A percentile compares a stretch with the other conserved stretches of the same genome.
These are phyloP conservation scores for Chesias legatella DNA, from an alignment of 2,888 invertebrate species.

Conservation along the genomic window DNA sequence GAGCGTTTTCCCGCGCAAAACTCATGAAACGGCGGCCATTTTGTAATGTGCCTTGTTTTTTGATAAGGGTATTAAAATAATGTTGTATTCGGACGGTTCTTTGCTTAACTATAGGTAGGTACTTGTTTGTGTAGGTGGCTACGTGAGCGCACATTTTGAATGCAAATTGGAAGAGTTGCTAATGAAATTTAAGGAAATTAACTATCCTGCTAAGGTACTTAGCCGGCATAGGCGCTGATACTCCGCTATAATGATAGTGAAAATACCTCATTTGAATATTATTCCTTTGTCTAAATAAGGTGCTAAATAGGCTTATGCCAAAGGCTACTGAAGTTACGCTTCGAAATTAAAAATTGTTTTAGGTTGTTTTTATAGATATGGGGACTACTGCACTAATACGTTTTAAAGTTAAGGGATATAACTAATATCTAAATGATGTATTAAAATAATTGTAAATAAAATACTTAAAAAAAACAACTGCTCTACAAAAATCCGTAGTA, in stretches of 20 bases:
- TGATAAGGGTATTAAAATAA: constrained; percentile 80
- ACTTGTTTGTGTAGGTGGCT: constrained; percentile 59
- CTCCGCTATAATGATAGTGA: constrained; percentile 30
- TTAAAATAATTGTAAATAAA: too few species aligned
- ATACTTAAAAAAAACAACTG: neutral
- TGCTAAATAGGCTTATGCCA: constrained; percentile 22
- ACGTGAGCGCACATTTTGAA: constrained; percentile 72
- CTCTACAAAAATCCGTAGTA: constrained; percentile 11
- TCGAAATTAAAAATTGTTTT: constrained; percentile 9
- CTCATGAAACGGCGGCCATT: constrained; percentile 77
- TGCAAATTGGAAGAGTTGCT: constrained; percentile 68
- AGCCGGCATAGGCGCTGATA: constrained; percentile 30
- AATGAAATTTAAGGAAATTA: constrained; percentile 63
- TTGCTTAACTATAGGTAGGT: constrained; percentile 51
- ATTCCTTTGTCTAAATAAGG: constrained; percentile 33
- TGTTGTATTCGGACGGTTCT: constrained; percentile 67
- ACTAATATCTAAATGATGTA: too few species aligned
- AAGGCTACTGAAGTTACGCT: constrained; percentile 19
- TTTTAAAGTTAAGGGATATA: too few species aligned
- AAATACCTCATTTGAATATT: constrained; percentile 33
- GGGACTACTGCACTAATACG: too few species aligned
- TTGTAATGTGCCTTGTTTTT: constrained; percentile 80
- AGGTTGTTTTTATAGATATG: too few species aligned
- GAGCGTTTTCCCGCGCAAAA: constrained; percentile 74
- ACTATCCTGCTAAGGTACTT: constrained; percentile 38